Conservation (phyloP, 2,113 vertebrate species). For the Oenanthe oenanthe region DNA sequence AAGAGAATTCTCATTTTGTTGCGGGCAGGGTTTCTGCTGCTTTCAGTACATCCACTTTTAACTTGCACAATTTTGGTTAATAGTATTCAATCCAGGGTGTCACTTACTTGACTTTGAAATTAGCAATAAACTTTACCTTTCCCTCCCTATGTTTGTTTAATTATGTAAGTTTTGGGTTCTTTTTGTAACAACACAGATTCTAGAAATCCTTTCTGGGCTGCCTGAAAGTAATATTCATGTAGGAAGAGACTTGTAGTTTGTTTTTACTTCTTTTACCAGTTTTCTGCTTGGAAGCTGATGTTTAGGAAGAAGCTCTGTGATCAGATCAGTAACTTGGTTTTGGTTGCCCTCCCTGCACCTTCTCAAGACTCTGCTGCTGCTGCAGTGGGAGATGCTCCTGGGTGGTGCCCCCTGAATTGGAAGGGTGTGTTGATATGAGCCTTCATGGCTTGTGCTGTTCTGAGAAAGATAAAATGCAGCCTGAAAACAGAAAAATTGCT, state of each 20-base stretch:
- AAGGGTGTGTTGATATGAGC: neutral
- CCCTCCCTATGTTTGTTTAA: neutral
- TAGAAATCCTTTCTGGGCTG: neutral
- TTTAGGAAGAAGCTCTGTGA: neutral
- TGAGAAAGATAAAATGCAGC: neutral
- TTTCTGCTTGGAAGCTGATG: neutral
- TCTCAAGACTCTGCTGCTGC: neutral
- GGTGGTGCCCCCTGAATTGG: neutral
- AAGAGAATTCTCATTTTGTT: slow-evolving; percentile 11
- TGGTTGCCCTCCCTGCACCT: neutral
- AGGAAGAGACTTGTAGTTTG: neutral
- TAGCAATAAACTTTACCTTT: neutral
- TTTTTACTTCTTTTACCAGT: neutral
- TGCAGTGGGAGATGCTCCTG: neutral
- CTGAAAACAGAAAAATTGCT: neutral
- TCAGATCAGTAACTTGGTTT: neutral
- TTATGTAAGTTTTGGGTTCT: neutral
- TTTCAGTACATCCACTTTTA: neutral
- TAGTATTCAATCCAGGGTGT: neutral
- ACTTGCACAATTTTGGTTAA: neutral
- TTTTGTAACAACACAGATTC: neutral
- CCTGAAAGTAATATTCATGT: neutral
- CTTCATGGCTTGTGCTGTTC: neutral
- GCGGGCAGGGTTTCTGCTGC: slow-evolving; percentile 10
- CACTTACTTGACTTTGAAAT: neutral